These are phyloP conservation scores for Helostoma temminkii DNA, from an alignment of 2,797 vertebrate genomes.

Conservation along the genomic window DNA sequence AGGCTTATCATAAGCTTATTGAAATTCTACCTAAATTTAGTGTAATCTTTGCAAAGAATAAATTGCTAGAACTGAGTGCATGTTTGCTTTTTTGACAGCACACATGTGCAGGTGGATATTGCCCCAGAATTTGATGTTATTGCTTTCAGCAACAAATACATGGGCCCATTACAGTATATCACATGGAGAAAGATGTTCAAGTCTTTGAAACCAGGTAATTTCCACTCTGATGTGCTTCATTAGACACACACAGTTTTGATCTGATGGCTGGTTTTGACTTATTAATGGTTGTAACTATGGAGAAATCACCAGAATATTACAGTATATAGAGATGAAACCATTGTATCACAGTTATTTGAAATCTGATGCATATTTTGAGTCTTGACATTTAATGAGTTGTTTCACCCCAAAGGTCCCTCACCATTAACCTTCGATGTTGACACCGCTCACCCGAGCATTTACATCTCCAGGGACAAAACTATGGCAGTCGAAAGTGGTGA, in stretches of 20 bases:
- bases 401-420: slow-evolving; percentile 79
- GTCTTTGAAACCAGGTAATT: slow-evolving; percentile 82
- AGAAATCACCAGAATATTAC: slow-evolving; percentile 5
- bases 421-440: slow-evolving; percentile 86
- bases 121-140: slow-evolving; percentile 74
- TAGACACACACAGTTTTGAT: slow-evolving; percentile 24
- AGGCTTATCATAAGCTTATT: slow-evolving; percentile 21
- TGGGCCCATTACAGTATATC: slow-evolving; percentile 87
- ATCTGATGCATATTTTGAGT: not conserved
- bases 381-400: slow-evolving; percentile 26
- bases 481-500: slow-evolving; percentile 79
- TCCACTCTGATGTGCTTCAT: slow-evolving; percentile 10
- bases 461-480: slow-evolving; percentile 85
- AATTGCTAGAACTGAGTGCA: slow-evolving; percentile 15
- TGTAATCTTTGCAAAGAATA: slow-evolving; percentile 16
- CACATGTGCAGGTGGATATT: slow-evolving; percentile 54
- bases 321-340: slow-evolving; percentile 3
- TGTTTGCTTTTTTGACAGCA: slow-evolving; percentile 52
- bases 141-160: slow-evolving; percentile 78
- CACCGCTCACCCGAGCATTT: slow-evolving; percentile 87
- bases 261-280: slow-evolving; percentile 13
- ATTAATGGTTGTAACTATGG: slow-evolving; percentile 33
- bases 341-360: slow-evolving; percentile 19
- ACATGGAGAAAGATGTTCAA: slow-evolving; percentile 89
- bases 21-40: slow-evolving; percentile 28